A percentile compares a stretch with the other conserved stretches of the same genome.
phyloP scores from a whole-genome alignment of 2,888 invertebrate species.

The Synanthedon myopaeformis region DNA sequence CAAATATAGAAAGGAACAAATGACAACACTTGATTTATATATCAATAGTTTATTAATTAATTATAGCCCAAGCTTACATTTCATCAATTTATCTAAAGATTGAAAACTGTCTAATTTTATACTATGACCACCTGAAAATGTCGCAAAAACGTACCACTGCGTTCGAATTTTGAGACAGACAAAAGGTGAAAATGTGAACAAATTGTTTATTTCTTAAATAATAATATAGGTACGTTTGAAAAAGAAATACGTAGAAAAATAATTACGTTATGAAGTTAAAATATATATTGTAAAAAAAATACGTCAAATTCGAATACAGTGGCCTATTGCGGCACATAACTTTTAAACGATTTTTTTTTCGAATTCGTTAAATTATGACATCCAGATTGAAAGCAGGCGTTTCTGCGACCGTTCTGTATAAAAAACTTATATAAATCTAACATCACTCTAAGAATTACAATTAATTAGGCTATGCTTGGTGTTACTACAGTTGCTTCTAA shows the following conservation, averaged over 20 bases:
- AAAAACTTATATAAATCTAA: constrained; percentile 62
- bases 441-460: constrained; percentile 57
- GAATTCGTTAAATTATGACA: neutral
- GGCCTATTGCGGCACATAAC: neutral
- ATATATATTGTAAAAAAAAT: neutral
- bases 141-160: constrained; percentile 19
- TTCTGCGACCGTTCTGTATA: constrained; percentile 39
- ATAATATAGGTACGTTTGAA: no score
- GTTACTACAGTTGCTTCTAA: constrained; percentile 56
- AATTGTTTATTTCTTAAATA: no score
- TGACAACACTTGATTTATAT: constrained; percentile 30
- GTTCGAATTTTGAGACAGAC: no score
- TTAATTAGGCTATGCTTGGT: constrained; percentile 66
- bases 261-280: neutral
- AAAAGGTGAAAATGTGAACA: no score
- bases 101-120: constrained; percentile 53
- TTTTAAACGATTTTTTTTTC: no score
- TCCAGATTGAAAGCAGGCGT: constrained; percentile 5
- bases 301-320: constrained; percentile 1
- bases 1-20: constrained; percentile 9
- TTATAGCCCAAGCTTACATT: constrained; percentile 70
- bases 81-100: constrained; percentile 54
- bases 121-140: constrained; percentile 40
- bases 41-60: constrained; percentile 70
- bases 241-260: neutral